phyloP scores from a whole-genome alignment of 2,113 vertebrate species.

The Anser brachyrhynchus region DNA sequence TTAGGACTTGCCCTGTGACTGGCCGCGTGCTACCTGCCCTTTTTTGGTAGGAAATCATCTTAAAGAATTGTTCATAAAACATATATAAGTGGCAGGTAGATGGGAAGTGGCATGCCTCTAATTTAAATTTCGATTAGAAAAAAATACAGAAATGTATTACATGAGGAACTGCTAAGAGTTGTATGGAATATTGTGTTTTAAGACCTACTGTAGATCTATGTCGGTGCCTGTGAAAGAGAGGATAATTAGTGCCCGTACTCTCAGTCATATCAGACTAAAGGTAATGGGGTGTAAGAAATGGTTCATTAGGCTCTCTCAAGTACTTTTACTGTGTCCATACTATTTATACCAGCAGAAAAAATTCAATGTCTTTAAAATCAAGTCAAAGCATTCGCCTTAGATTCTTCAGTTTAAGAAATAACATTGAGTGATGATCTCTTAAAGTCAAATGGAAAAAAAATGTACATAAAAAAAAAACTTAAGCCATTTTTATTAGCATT shows the following conservation, averaged over 20 bases:
- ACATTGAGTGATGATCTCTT: conserved; percentile 72
- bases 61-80: conserved; percentile 70
- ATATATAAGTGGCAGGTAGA: conserved; percentile 60
- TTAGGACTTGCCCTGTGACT: background rate
- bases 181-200: conserved; percentile 80
- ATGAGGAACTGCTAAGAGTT: conserved; percentile 68
- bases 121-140: conserved; percentile 77
- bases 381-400: conserved; percentile 75
- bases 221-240: conserved; percentile 77
- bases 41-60: conserved; percentile 24
- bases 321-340: conserved; percentile 85
- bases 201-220: conserved; percentile 79
- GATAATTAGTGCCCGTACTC: conserved; percentile 82
- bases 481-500: conserved; percentile 56
- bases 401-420: conserved; percentile 74
- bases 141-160: conserved; percentile 74
- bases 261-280: conserved; percentile 85
- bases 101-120: conserved; percentile 64
- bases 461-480: conserved; percentile 32
- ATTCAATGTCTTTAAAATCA: conserved; percentile 81
- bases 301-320: conserved; percentile 86
- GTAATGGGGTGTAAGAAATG: conserved; percentile 88
- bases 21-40: background rate
- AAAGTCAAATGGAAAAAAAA: conserved; percentile 67
- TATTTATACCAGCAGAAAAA: conserved; percentile 84